Percentiles rank a stretch among this genome's conserved stretches.
These are phyloP conservation scores for Herminia tarsipennalis DNA, from an alignment of 2,888 invertebrate genomes.

Conservation along the genomic window DNA sequence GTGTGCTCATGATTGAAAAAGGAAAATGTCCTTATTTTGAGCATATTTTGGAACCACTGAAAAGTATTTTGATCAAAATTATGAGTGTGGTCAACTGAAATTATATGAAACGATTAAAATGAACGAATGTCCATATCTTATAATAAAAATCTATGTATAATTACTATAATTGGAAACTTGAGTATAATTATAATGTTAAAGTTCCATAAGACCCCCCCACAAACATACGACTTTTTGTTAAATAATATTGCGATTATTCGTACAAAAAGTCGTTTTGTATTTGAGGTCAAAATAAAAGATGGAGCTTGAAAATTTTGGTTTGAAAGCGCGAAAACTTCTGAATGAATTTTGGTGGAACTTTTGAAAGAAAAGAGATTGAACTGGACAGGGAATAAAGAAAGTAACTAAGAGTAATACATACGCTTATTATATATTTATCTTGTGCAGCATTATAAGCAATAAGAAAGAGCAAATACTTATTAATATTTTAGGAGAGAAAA, in stretches of 20 bases:
- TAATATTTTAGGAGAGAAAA: neutral
- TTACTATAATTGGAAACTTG: conserved; percentile 23
- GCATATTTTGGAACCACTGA: conserved; percentile 17
- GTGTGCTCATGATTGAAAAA: conserved; percentile 16
- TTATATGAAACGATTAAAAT: conserved; percentile 33
- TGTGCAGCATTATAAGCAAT: conserved; percentile 3
- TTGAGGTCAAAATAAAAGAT: neutral
- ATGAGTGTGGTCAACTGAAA: conserved; percentile 15
- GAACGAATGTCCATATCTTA: conserved; percentile 62
- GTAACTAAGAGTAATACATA: conserved; percentile 2
- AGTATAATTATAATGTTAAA: conserved; percentile 10
- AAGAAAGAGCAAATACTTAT: neutral
- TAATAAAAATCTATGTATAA: conserved; percentile 40
- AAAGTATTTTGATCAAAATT: conserved; percentile 23
- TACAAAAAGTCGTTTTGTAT: neutral
- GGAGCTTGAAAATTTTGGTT: neutral
- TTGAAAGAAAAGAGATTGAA: neutral
- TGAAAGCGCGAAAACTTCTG: neutral
- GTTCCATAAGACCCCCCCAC: conserved; percentile 2
- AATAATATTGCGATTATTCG: too few species aligned
- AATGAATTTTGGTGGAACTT: neutral
- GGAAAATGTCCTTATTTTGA: neutral
- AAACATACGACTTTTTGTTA: neutral
- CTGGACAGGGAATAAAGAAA: conserved; percentile 6
- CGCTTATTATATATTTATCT: conserved; percentile 9